Evolutionary conservation across 2,888 invertebrate genomes (phyloP), one percentile per base, ranked within the genome.

Genomic region (Pelosia muscerda): DNA sequence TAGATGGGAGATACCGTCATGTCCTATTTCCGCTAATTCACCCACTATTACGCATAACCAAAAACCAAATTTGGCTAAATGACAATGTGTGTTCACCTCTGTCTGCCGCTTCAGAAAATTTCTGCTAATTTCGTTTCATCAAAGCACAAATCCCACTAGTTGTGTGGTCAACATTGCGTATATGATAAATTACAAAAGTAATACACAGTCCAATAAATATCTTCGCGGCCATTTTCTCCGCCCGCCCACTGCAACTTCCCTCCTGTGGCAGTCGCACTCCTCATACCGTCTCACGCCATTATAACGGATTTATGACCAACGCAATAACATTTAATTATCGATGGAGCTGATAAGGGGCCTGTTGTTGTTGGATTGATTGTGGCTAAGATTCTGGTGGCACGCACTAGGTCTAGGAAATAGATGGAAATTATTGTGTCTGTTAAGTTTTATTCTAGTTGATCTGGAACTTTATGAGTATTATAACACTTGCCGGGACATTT

Each of bases 261-360:
- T 63, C 28, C 23, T 58, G 19, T 63, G 53, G 63, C 63, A 69
- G 71, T 76, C 69, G 62, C 73, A 63, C 62, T 66, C 59, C 58
- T 68, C 15, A 69, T 62, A 63, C 55, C 65, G 58, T 65, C 62
- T 76, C 77, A 78, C 76, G 77, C 65, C 71, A 76, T 69, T n/a
- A 66, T 74, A 66, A 71, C 55, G 23, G n/a, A 85, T 86, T 85
- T 85, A 86, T 81, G 69, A 66, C 28, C 67, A 57, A 74, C 67
- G 77, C 78, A 83, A 82, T 85, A 79, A 80, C 81, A 81, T 85
- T 86, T 86, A 84, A 85, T 80, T 86, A 84, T 86, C 78, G 85
- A 81, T 80, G 79, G 72, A 73, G 66, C 58, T 75, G 81, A 83
- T 84, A 84, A 77, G 71, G 34, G 19, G 25, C 58, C 65, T 65